Conservation (phyloP, 2,113 vertebrate species). For the Hystrix brachyura region DNA sequence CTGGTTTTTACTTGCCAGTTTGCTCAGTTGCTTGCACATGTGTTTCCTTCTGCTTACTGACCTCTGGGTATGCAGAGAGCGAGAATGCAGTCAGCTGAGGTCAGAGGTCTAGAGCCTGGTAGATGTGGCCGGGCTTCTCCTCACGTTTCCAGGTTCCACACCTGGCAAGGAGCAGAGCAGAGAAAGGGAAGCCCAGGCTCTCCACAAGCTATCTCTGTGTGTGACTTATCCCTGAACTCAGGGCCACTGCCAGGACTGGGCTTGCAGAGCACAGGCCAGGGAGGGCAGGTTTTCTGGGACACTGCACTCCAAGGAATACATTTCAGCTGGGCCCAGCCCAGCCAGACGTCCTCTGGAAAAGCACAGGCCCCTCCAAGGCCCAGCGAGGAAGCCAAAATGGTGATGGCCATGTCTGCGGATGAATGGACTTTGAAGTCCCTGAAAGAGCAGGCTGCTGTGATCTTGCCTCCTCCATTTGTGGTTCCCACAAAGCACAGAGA, state of each 20-base stretch:
- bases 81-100: neutral
- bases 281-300: constrained; percentile 71
- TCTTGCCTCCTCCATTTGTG: constrained; percentile 82
- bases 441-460: constrained; percentile 78
- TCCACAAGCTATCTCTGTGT: neutral
- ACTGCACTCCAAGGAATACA: constrained; percentile 61
- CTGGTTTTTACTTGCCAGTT: neutral
- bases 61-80: neutral
- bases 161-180: neutral
- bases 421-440: constrained; percentile 81
- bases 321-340: constrained; percentile 63
- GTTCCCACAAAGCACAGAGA: constrained; percentile 77
- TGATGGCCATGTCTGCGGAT: constrained; percentile 71
- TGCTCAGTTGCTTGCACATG: neutral
- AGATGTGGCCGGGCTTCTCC: neutral
- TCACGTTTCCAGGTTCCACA: neutral
- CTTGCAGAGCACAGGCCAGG: constrained; percentile 21
- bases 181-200: neutral
- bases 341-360: constrained; percentile 80
- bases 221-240: constrained; percentile 9
- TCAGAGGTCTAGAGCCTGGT: neutral
- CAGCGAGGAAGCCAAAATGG: constrained; percentile 67
- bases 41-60: neutral
- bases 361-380: constrained; percentile 66
- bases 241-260: neutral